Evolutionary conservation across 2,888 invertebrate species (phyloP).

Genomic region (Cactoblastis cactorum): DNA sequence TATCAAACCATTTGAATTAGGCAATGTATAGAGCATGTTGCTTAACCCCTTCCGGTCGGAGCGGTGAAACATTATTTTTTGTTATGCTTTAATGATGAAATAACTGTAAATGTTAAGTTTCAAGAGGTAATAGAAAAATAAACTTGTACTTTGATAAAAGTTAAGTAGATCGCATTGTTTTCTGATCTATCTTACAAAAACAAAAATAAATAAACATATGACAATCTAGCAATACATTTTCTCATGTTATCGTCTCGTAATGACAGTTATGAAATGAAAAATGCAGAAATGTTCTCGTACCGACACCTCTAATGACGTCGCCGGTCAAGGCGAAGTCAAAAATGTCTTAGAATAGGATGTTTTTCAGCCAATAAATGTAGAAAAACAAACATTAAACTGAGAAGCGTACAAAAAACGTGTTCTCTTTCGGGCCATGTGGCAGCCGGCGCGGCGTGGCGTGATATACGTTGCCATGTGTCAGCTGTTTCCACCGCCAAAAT

Average conservation of each 20-base stretch:
- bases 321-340: constrained; percentile 17
- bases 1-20: neutral
- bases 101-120: neutral
- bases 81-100: neutral
- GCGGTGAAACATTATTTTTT: neutral
- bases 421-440: constrained; percentile 36
- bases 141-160: too few species aligned
- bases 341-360: constrained; percentile 1
- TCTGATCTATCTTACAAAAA: neutral
- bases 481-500: constrained; percentile 53
- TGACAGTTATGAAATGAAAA: neutral
- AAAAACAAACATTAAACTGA: constrained; percentile 15
- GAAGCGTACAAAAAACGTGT: constrained; percentile 14
- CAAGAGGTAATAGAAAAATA: neutral
- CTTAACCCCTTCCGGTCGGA: neutral
- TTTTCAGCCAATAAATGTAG: constrained; percentile 6
- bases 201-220: neutral
- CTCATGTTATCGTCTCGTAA: neutral
- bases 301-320: neutral
- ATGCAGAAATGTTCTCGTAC: neutral
- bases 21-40: neutral
- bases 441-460: constrained; percentile 32
- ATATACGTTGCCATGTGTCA: constrained; percentile 54
- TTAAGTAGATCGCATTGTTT: neutral
- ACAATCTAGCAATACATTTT: too few species aligned